Conservation (phyloP, 2,888 invertebrate species). For the Oscheius sp. region DNA sequence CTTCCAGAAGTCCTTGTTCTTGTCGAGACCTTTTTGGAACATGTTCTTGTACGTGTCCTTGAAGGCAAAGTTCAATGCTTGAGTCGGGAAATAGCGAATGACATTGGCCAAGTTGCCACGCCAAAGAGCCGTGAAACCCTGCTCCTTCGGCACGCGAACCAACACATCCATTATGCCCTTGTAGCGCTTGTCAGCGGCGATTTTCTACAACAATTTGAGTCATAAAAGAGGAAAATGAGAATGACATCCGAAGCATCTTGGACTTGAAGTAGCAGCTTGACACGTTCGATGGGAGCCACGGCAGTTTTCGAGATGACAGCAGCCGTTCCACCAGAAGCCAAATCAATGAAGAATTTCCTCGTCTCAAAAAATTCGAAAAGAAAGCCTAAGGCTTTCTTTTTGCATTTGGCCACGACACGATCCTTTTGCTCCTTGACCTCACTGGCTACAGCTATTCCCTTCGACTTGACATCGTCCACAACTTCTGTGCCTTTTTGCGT, state of each 20-base stretch:
- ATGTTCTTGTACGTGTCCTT: conserved; percentile 77
- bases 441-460: not conserved
- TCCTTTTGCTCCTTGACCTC: not conserved
- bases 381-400: conserved; percentile 49
- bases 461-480: not conserved
- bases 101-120: conserved; percentile 73
- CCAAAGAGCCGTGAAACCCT: conserved; percentile 75
- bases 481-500: not conserved
- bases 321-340: conserved; percentile 64
- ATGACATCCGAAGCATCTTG: conserved; percentile 63
- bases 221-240: no score
- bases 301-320: conserved; percentile 93
- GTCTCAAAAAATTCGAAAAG: no score
- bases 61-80: conserved; percentile 93
- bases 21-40: conserved; percentile 79
- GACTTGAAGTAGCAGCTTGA: conserved; percentile 87
- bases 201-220: conserved; percentile 35
- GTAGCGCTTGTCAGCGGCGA: conserved; percentile 68
- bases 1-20: conserved; percentile 88
- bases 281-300: conserved; percentile 93
- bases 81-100: conserved; percentile 86
- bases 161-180: conserved; percentile 68
- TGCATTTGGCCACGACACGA: conserved; percentile 27
- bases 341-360: conserved; percentile 65
- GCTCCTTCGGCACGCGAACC: conserved; percentile 69